Percentiles rank a stretch among this genome's conserved stretches.
phyloP scores from a whole-genome alignment of 2,797 vertebrate species.

The Cyclopterus lumpus region DNA sequence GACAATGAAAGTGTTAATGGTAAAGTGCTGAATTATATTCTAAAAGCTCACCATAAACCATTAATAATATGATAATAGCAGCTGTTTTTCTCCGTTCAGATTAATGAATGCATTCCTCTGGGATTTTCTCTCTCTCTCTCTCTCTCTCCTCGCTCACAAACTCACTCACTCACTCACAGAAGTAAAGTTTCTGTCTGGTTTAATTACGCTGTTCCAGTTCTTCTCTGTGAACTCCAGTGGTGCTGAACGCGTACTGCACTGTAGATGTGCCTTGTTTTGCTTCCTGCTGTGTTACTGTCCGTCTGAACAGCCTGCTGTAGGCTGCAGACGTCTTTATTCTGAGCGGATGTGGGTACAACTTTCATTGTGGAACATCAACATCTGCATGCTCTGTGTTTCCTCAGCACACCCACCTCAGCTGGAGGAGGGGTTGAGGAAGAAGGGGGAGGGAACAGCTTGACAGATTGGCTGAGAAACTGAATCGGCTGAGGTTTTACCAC shows the following conservation, averaged over 20 bases:
- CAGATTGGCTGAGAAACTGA: constrained; percentile 39
- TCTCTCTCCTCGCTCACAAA: neutral
- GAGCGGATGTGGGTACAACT: constrained; percentile 79
- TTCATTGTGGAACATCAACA: constrained; percentile 68
- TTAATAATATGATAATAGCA: neutral
- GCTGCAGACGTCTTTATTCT: constrained; percentile 38
- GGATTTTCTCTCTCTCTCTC: neutral
- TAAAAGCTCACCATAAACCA: constrained; percentile 5
- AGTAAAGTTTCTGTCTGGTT: neutral
- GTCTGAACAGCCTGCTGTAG: constrained; percentile 30
- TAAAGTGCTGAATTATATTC: constrained; percentile 13
- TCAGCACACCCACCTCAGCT: constrained; percentile 62
- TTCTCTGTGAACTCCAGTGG: constrained; percentile 9
- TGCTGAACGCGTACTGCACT: constrained; percentile 6
- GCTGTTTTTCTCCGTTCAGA: neutral
- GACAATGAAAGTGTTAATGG: constrained; percentile 7
- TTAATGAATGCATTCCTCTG: neutral
- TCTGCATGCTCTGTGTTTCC: constrained; percentile 65
- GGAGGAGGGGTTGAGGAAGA: constrained; percentile 54
- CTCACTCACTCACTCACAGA: neutral
- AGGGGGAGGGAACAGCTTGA: constrained; percentile 65
- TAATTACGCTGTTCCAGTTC: neutral
- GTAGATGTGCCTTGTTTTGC: neutral
- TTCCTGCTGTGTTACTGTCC: constrained; percentile 28
- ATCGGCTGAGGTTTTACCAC: constrained; percentile 43